Conservation (phyloP, 2,888 invertebrate genomes). For the Orthonychiurus folsomi region DNA sequence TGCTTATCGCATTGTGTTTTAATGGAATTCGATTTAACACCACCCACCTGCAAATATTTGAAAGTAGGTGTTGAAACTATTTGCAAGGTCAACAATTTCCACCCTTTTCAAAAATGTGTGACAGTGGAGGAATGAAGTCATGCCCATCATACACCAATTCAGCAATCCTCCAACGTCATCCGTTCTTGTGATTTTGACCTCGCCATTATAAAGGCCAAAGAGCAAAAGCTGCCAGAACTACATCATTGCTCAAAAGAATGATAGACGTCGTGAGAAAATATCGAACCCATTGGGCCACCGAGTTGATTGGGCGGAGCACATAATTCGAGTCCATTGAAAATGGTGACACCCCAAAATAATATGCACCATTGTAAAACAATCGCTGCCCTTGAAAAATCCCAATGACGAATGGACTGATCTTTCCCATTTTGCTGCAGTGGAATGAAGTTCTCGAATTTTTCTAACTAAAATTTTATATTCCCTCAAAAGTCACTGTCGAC, state of each 20-base stretch:
- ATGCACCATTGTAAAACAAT: background rate
- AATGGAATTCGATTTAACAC: background rate
- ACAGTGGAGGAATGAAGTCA: background rate
- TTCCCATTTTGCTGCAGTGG: no score
- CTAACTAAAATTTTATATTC: no score
- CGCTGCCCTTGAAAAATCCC: no score
- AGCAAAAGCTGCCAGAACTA: background rate
- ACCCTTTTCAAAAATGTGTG: background rate
- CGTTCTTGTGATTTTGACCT: background rate
- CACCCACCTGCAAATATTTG: background rate
- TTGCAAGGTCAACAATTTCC: background rate
- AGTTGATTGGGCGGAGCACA: background rate
- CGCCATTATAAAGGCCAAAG: background rate
- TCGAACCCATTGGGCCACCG: background rate
- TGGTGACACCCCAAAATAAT: background rate
- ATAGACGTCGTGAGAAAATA: background rate
- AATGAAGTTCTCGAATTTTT: no score
- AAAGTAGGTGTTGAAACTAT: background rate
- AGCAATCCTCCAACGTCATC: background rate
- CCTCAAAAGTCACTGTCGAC: no score
- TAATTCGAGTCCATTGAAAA: background rate
- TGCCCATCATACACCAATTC: background rate
- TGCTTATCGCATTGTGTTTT: no score
- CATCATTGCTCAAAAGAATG: background rate
- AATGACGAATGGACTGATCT: no score